Base-by-base conservation (phyloP, 2,888 invertebrate species). In the Incurvaria masculella region DNA sequence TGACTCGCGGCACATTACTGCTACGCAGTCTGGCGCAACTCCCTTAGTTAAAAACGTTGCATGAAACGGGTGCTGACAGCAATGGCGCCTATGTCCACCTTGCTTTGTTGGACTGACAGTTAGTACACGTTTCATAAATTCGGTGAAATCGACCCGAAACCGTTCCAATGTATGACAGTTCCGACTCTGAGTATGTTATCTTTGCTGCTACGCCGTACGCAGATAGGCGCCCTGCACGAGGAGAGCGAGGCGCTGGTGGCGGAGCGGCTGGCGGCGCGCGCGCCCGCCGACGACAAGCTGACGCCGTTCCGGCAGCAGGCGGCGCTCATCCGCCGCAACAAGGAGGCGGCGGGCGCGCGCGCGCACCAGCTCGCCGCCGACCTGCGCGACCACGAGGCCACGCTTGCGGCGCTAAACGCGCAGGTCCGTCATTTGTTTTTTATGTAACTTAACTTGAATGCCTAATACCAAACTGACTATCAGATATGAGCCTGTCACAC, bases 291-390 rank as follows among this genome's bases (percentile, higher is more conserved):
- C 50, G 91, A 93, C 64, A 90, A 91, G 63, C 72, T 92, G 52
- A 86, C 88, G 1, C 87, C 93, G 41, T 94, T 92, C 63, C 81
- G 93, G 26, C 93, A 94, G 61, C 94, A 94, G 70, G 91, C 91
- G 0, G 81, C 86, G 0, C 87, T 89, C 20, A 88, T 93, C 43
- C 81, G 86, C 11, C 83, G 91, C 49, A 91, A 91, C 63, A 94
- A 94, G 63, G 88, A 89, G 53, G 79, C 82, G 16, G 83, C 87
- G 33, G 88, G 89, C 0, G 85, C 86, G 53, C 80, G 82, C 49
- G 80, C 91, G 21, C 82, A 85, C 53, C 87, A 89, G 50, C 66
- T 86, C 0, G 81, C 87, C 52, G 81, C 80, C 42, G 81, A 85
- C 40, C 68, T 87, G 40, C 79, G 81, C 48, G 73, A 81, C 21